phyloP scores from a whole-genome alignment of 2,797 vertebrate species.

The Hirundo rustica region DNA sequence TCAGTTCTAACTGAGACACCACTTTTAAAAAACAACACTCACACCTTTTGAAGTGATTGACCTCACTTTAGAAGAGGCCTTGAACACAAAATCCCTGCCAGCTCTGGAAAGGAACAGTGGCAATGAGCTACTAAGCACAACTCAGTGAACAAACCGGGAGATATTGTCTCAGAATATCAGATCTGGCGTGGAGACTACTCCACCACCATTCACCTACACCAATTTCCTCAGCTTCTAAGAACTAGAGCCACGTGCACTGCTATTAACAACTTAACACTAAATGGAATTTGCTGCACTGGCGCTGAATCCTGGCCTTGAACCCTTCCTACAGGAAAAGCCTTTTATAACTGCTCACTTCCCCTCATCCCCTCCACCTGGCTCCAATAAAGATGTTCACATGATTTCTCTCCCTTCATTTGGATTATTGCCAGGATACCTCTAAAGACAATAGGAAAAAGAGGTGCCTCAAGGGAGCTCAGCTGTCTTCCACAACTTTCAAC shows the following conservation, averaged over 20 bases:
- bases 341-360: neutral
- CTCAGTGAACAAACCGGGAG: rapidly evolving
- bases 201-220: neutral
- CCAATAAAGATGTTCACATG: neutral
- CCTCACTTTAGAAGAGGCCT: neutral
- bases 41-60: neutral
- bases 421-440: neutral
- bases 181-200: rapidly evolving
- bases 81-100: neutral
- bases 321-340: neutral
- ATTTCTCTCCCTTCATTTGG: neutral
- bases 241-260: rapidly evolving
- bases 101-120: neutral
- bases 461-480: neutral
- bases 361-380: neutral
- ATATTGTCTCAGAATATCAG: neutral
- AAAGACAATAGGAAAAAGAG: neutral
- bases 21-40: neutral
- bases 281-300: neutral
- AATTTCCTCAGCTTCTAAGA: neutral
- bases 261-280: neutral
- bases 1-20: neutral
- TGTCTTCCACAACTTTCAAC: neutral
- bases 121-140: neutral
- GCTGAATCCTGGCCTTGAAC: neutral